phyloP scores from a whole-genome alignment of 2,888 invertebrate genomes.

The Hoplodrina blanda region DNA sequence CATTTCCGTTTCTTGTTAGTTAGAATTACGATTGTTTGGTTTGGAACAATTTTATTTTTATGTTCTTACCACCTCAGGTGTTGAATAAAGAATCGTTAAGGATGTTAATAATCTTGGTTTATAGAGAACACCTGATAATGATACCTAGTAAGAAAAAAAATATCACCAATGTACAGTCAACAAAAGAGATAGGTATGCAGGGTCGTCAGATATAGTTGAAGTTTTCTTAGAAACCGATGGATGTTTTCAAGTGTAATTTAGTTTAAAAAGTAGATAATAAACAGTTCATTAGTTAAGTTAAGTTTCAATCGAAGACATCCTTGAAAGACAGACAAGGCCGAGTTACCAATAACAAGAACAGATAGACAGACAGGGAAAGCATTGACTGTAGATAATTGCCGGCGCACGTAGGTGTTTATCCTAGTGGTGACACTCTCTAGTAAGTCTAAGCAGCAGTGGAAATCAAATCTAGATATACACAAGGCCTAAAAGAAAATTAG shows the following conservation, averaged over 20 bases:
- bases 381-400: not conserved
- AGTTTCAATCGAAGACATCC: no score
- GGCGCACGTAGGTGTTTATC: not conserved
- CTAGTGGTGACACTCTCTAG: not conserved
- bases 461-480: not conserved
- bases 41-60: conserved; percentile 22
- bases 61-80: not conserved
- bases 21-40: conserved; percentile 43
- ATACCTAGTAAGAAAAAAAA: not conserved
- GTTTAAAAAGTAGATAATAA: no score
- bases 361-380: not conserved
- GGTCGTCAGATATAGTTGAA: no score
- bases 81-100: not conserved
- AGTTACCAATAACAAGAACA: not conserved
- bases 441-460: not conserved
- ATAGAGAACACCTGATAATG: conserved; percentile 17
- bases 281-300: no score
- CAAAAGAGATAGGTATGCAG: no score
- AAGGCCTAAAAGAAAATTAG: not conserved
- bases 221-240: no score
- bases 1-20: conserved; percentile 59
- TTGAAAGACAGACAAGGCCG: no score
- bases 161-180: no score
- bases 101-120: conserved; percentile 7
- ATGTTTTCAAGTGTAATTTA: no score